phyloP scores from a whole-genome alignment of 2,113 vertebrate genomes.

The Reinhardtius hippoglossoides region DNA sequence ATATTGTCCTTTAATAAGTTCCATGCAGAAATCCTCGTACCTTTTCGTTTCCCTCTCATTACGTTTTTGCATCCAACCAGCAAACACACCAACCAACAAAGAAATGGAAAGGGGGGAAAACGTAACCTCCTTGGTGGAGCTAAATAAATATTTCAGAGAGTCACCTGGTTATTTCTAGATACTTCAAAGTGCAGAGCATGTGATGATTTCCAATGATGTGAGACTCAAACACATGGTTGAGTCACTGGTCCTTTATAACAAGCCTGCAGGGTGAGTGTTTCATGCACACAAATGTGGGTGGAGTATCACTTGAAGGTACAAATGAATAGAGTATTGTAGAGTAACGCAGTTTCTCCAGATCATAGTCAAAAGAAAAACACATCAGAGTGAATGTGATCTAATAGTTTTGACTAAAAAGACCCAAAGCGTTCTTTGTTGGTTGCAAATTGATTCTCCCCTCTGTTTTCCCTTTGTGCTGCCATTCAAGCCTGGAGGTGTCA shows the following conservation, averaged over 20 bases:
- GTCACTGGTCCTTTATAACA: not conserved
- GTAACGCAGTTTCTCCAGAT: not conserved
- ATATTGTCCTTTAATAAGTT: not conserved
- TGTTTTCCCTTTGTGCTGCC: too few species aligned
- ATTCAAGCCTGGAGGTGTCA: not conserved
- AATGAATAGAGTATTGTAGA: not conserved
- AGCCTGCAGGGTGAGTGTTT: not conserved
- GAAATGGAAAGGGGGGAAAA: not conserved
- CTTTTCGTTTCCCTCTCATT: not conserved
- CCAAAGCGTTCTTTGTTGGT: not conserved
- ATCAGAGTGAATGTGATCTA: not conserved
- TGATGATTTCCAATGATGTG: not conserved
- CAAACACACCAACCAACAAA: too few species aligned
- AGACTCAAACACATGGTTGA: not conserved
- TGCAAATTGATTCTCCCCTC: not conserved
- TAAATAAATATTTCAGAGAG: too few species aligned
- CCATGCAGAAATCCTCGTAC: not conserved
- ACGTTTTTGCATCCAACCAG: too few species aligned
- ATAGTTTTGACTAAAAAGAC: not conserved
- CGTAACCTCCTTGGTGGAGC: too few species aligned
- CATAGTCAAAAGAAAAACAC: not conserved
- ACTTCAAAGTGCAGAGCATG: not conserved
- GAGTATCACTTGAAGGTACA: not conserved
- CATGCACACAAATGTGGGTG: not conserved
- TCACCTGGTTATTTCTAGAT: too few species aligned